Conservation (phyloP, 1,140 invertebrate genomes). For the Lasaia peninsularis region DNA sequence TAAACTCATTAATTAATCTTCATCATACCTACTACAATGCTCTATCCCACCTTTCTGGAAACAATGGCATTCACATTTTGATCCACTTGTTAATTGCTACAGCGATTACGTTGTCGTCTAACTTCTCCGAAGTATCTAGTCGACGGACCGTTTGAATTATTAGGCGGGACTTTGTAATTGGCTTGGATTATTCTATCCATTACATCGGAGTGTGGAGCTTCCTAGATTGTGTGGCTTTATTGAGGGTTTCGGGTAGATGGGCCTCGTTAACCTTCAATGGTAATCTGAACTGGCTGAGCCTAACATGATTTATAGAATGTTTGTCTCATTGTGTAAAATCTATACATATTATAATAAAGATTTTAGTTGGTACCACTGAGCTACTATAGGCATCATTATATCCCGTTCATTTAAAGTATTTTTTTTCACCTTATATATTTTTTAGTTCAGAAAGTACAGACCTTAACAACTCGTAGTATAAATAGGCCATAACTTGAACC, state of each 20-base stretch:
- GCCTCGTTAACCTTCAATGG: not conserved
- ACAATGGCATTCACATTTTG: not conserved
- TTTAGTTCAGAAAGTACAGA: too few species aligned
- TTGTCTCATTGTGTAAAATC: too few species aligned
- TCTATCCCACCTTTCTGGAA: not conserved
- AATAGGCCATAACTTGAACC: too few species aligned
- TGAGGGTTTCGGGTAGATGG: not conserved
- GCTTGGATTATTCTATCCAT: conserved; percentile 6
- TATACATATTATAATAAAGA: too few species aligned
- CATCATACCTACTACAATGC: too few species aligned
- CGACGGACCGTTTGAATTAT: conserved; percentile 9
- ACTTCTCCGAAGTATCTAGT: conserved; percentile 4
- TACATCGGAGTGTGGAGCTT: not conserved
- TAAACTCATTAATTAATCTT: too few species aligned
- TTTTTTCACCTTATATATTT: too few species aligned
- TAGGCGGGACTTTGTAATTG: conserved; percentile 11
- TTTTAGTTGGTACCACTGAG: too few species aligned
- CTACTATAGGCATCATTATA: too few species aligned
- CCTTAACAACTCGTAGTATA: too few species aligned
- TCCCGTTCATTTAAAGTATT: too few species aligned
- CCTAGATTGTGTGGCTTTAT: not conserved
- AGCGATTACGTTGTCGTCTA: conserved; percentile 4
- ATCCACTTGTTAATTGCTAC: conserved; percentile 10
- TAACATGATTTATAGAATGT: too few species aligned
- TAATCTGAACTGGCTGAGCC: not conserved